Evolutionary conservation across 2,888 invertebrate genomes (phyloP), one percentile per base, ranked within the genome.

Genomic region (Tricholauxania praeusta): DNA sequence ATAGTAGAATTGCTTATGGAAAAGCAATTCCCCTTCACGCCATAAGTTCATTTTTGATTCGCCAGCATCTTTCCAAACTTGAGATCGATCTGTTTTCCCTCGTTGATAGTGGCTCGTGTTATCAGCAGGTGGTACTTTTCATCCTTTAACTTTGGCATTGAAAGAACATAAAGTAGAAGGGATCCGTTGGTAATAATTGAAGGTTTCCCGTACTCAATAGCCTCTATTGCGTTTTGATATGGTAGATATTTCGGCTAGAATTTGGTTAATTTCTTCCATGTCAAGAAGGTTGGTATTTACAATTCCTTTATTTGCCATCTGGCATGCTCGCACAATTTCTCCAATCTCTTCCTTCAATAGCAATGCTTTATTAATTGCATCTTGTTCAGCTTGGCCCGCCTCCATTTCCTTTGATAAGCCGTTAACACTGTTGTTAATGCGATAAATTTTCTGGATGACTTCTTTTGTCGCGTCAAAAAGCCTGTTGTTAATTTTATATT

Each of bases 401-500:
- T n/a, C n/a, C 1, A 2, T 70, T 63, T n/a, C n/a, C n/a, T n/a
- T n/a, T n/a, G n/a, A n/a, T n/a, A n/a, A n/a, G n/a, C n/a, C n/a
- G n/a, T 60, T 63, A 14, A 62, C 17, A n/a, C 48, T 48, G 17
- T 72, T 68, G 14, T 66, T 69, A 8, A 74, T 59, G 12, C 22
- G 55, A 19, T 74, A 73, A 3, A 75, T 22, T 8, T 69, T 59
- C 0, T 47, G 28, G 12, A 55, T 57, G 15, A 70, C 63, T 4
- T 73, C 64, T 12, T 72, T 39, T 6, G 71, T 60, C 14, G 57
- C 15, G 49, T 49, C 52, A 32, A 71, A 62, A 2, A 74, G 52
- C 32, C 39, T 22, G 6, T 52, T n/a, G 55, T 76, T 77, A 28
- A 76, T 72, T 55, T 74, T 65, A n/a, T 76, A 71, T 28, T 76